Base-by-base conservation (phyloP, 2,113 vertebrate genomes). In the Ageneiosus marmoratus region DNA sequence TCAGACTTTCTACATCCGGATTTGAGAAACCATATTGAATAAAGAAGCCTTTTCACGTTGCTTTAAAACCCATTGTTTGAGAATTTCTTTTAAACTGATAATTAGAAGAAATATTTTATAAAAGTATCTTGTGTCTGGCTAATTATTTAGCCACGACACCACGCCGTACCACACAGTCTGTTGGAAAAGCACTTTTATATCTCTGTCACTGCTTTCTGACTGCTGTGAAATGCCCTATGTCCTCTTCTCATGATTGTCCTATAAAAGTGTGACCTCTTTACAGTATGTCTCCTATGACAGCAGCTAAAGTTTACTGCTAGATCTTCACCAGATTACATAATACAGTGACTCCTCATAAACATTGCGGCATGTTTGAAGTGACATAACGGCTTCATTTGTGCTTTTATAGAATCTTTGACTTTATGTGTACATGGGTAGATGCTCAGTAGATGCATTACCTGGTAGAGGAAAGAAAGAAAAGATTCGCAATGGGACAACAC, bases 401-500 rank as follows among this genome's bases (percentile, higher is more conserved):
- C 24, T 5, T 11, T 29, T 12, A 1, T 41, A 48, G 3, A 22
- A n/a, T 58, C 48, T 27, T 6, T 41, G 13, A 13, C 32, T 24
- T 13, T 56, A 0, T 58, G 11, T 5, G 20, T 13, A n/a, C 32
- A 46, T 15, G 12, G 34, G 46, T 48, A 48, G 8, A 11, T 34
- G 50, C 13, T 41, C 34, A 9, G 67, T n/a, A n/a, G n/a, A n/a
- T 13, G 32, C 2, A 34, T 46, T 94, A 97, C 96, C 96, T 95
- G 96, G 96, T 73, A 97, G 80, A 0, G 96, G 95, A 88, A 97
- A 97, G 90, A 97, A 97, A 86, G 96, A 96, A 91, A 97, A 97
- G 87, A 97, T 95, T 0, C 94, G 92, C 86, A 97, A 88, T 4
- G 96, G 96, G 60, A 93, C 84, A 0, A 97, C 94, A 20, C 96